These are phyloP conservation scores for Xyrichtys novacula DNA, from an alignment of 2,797 vertebrate species.

Conservation along the genomic window DNA sequence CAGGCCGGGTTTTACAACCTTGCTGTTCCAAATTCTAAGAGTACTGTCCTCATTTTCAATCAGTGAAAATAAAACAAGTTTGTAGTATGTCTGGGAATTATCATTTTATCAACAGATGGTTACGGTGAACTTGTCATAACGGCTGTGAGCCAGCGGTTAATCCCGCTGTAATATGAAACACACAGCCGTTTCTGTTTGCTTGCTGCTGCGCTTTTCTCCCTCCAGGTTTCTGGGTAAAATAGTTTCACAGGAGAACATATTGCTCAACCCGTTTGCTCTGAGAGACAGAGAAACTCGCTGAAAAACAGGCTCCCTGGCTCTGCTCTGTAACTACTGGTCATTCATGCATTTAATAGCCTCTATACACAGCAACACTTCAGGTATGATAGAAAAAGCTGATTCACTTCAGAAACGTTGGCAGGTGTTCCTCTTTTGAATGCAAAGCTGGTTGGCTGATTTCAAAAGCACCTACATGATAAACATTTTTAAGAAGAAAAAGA, in stretches of 20 bases:
- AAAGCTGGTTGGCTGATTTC: not conserved
- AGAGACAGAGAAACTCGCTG: not conserved
- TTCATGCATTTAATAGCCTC: not conserved
- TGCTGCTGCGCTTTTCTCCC: conserved; percentile 25
- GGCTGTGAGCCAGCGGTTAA: conserved; percentile 17
- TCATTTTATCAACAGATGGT: conserved; percentile 5
- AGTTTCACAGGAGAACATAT: conserved; percentile 59
- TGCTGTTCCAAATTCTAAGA: conserved; percentile 1
- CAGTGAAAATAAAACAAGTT: conserved; percentile 13
- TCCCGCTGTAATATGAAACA: conserved; percentile 42
- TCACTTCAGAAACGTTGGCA: not conserved
- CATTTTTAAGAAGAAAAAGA: too few relatives aligned
- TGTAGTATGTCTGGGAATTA: not conserved
- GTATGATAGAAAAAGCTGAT: not conserved
- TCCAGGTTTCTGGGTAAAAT: conserved; percentile 46
- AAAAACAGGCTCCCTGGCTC: conserved; percentile 38
- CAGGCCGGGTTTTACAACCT: conserved; percentile 1
- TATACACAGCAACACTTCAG: not conserved
- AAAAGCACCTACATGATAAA: too few relatives aligned
- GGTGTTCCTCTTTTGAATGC: not conserved
- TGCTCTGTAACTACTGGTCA: conserved; percentile 1
- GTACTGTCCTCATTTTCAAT: conserved; percentile 9
- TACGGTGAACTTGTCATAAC: not conserved
- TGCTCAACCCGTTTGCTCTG: conserved; percentile 62
- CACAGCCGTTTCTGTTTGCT: conserved; percentile 22